Conservation (phyloP, 2,888 invertebrate genomes). For the Thalpophila matura region DNA sequence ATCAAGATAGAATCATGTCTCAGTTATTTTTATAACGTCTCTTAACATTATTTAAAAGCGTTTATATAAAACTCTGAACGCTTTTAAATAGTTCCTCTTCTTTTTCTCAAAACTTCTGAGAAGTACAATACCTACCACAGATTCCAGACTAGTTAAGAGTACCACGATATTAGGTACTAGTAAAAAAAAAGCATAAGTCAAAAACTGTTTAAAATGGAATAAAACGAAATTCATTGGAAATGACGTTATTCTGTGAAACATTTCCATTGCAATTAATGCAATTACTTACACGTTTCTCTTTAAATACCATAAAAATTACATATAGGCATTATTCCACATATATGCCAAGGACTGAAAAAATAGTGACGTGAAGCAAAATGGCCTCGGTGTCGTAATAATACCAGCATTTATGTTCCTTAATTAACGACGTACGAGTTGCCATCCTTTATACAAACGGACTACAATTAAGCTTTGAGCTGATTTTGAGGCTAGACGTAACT, state of each 20-base stretch:
- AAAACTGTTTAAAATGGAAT: conserved; percentile 10
- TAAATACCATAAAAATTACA: conserved; percentile 36
- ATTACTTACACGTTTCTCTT: conserved; percentile 26
- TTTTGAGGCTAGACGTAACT: conserved; percentile 4
- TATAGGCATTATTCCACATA: conserved; percentile 27
- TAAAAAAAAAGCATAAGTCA: not conserved
- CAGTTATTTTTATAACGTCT: conserved; percentile 6
- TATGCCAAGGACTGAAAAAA: conserved; percentile 60
- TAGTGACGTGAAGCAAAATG: conserved; percentile 27
- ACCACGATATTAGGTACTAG: too few species aligned
- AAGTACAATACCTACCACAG: too few species aligned
- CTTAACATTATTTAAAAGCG: too few species aligned
- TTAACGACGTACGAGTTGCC: conserved; percentile 40
- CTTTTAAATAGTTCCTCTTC: too few species aligned
- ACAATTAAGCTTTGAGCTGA: conserved; percentile 33
- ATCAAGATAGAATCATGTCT: conserved; percentile 11
- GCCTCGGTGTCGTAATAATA: conserved; percentile 65
- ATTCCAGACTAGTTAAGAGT: not conserved
- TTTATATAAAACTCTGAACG: too few species aligned
- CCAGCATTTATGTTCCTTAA: conserved; percentile 60
- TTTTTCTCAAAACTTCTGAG: too few species aligned
- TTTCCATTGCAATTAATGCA: conserved; percentile 30
- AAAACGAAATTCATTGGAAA: conserved; percentile 24
- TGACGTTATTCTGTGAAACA: conserved; percentile 27
- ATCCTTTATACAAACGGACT: conserved; percentile 27